Base-by-base conservation (phyloP, 2,113 vertebrate species). In the Donacobius atricapilla region DNA sequence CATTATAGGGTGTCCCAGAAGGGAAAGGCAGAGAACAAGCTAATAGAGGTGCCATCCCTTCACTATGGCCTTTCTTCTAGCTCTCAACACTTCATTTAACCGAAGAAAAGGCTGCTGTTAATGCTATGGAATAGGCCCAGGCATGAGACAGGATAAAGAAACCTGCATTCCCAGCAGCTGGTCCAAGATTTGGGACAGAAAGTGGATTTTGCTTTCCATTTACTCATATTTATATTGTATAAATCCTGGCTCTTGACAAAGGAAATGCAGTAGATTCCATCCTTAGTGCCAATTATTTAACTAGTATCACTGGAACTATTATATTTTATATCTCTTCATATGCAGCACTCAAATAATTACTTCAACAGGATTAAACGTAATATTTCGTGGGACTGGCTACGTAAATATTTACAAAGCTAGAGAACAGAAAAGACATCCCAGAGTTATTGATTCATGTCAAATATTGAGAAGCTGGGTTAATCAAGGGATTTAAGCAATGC, bases 381-480 rank as follows among this genome's bases (percentile, higher is more conserved):
- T 87, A 93, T 94, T 96, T 94, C 61, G n/a, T 45, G 40, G 76
- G 44, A 91, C 60, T 72, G 48, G 40, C 37, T 84, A 33, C 0
- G 0, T 79, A 96, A 95, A 93, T 96, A 95, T 92, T 96, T 93
- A 94, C 92, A 83, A 86, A 87, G 56, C 64, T 81, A 56, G 72
- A 75, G 72, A 77, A 89, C 23, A 95, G 56, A 89, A 94, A 93
- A 93, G 76, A 90, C 47, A 94, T 84, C 72, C 68, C 80, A 61
- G 61, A 87, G 61, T 87, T 95, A 92, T 70, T 76, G 86, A 96
- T 91, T 94, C 57, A 57, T 48, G 69, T 87, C 90, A 93, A 86
- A 89, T 91, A 94, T 81, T 72, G 45, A 96, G 90, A 94, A 96
- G 45, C n/a, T 79, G 61, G 57, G 83, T 93, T 96, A 96, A 96